Evolutionary conservation across 1,140 invertebrate genomes (phyloP).

Genomic region (Leptonema lineaticorne): DNA sequence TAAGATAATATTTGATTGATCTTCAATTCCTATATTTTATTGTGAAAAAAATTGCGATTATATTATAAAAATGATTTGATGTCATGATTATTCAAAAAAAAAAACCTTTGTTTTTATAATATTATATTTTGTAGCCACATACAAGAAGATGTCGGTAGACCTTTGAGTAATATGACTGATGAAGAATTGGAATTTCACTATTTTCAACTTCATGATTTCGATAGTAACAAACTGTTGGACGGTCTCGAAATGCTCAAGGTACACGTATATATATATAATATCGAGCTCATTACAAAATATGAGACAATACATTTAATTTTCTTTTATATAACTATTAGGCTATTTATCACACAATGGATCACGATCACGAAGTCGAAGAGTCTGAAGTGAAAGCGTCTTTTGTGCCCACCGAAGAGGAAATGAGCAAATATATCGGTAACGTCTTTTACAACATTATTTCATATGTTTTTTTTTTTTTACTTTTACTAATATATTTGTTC

Average conservation of each 20-base stretch:
- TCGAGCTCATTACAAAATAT: too few species aligned
- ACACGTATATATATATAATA: slow-evolving; percentile 26
- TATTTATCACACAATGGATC: slow-evolving; percentile 63
- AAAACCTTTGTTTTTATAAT: background rate
- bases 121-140: slow-evolving; percentile 60
- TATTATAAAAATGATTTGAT: too few species aligned
- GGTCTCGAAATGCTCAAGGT: slow-evolving; percentile 74
- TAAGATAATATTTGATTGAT: slow-evolving; percentile 49
- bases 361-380: slow-evolving; percentile 47
- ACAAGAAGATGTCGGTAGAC: slow-evolving; percentile 69
- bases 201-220: slow-evolving; percentile 75
- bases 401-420: slow-evolving; percentile 48
- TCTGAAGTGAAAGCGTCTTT: slow-evolving; percentile 47
- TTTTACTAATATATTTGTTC: slow-evolving; percentile 6
- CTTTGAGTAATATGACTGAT: slow-evolving; percentile 65
- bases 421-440: slow-evolving; percentile 56
- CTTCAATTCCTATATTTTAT: too few species aligned
- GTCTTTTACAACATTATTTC: slow-evolving; percentile 14
- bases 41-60: too few species aligned
- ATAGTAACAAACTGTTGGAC: slow-evolving; percentile 78
- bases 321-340: slow-evolving; percentile 50
- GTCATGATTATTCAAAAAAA: too few species aligned
- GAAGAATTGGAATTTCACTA: slow-evolving; percentile 72
- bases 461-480: background rate
- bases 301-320: too few species aligned